Conservation (phyloP, 2,888 invertebrate genomes). For the Pogonocherus hispidulus region DNA sequence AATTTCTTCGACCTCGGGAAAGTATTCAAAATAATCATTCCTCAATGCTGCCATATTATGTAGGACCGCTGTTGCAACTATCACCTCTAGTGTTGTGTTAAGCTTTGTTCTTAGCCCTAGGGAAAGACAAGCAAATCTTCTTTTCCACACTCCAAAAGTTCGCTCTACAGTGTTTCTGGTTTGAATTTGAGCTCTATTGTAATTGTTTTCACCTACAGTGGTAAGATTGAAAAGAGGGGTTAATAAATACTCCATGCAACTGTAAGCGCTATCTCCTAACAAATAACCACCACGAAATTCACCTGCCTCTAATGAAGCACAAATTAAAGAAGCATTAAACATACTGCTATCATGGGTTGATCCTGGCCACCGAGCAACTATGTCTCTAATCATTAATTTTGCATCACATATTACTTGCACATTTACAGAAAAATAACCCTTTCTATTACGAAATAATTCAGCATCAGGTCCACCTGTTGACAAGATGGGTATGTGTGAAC, state of each 20-base stretch:
- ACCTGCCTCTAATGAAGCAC: not conserved
- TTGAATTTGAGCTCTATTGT: not conserved
- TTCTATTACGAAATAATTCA: conserved; percentile 52
- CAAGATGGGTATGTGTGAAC: conserved; percentile 18
- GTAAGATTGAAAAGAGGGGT: not conserved
- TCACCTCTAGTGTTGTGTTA: not conserved
- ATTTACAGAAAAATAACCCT: conserved; percentile 54
- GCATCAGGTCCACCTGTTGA: conserved; percentile 49
- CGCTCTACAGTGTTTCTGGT: not conserved
- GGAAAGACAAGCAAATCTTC: not conserved
- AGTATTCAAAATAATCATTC: not conserved
- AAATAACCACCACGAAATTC: not conserved
- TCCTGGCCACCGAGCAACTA: conserved; percentile 53
- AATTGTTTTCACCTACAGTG: conserved; percentile 1
- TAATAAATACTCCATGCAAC: not conserved
- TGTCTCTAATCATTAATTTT: conserved; percentile 44
- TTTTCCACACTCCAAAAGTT: conserved; percentile 6
- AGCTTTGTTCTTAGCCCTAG: not conserved
- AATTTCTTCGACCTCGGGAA: not conserved
- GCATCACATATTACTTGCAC: conserved; percentile 52
- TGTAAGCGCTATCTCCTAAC: conserved; percentile 9
- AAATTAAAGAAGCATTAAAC: conserved; percentile 44
- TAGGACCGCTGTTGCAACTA: not conserved
- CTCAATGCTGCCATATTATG: not conserved
- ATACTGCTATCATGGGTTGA: conserved; percentile 55